Conservation (phyloP, 2,113 vertebrate genomes). For the Dromiciops gliroides region DNA sequence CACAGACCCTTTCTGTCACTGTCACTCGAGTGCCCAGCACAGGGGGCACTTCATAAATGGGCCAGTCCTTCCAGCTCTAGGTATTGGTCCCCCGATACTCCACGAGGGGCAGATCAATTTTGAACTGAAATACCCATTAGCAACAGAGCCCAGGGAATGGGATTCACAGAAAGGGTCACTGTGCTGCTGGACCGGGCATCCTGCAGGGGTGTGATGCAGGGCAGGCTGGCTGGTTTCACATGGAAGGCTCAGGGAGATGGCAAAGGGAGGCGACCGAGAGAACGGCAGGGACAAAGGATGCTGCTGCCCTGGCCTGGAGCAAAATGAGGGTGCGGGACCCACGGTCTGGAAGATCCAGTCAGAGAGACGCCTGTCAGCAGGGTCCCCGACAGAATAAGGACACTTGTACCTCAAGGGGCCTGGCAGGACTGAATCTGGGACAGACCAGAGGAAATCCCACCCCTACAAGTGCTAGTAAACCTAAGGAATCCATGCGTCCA, state of each 20-base stretch:
- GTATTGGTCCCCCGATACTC: neutral
- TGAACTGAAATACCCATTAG: neutral
- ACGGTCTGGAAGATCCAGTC: neutral
- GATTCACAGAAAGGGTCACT: neutral
- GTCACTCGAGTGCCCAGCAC: neutral
- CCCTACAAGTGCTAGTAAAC: neutral
- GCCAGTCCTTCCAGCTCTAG: neutral
- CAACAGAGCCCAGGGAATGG: neutral
- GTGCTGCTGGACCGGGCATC: neutral
- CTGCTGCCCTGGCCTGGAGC: no score
- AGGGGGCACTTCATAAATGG: neutral
- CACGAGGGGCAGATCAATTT: neutral
- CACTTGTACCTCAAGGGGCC: no score
- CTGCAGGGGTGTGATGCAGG: neutral
- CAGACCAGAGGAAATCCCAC: neutral
- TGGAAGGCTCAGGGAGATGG: neutral
- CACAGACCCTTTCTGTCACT: neutral
- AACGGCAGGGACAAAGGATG: neutral
- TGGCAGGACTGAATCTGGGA: no score
- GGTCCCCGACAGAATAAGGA: no score
- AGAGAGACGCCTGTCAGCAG: neutral
- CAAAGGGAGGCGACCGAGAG: neutral
- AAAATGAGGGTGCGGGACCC: neutral
- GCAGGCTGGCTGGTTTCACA: neutral
- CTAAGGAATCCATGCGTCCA: no score